Evolutionary conservation across 23 tunicate species (phyloP).

Genomic region (Aplidium turbinatum): DNA sequence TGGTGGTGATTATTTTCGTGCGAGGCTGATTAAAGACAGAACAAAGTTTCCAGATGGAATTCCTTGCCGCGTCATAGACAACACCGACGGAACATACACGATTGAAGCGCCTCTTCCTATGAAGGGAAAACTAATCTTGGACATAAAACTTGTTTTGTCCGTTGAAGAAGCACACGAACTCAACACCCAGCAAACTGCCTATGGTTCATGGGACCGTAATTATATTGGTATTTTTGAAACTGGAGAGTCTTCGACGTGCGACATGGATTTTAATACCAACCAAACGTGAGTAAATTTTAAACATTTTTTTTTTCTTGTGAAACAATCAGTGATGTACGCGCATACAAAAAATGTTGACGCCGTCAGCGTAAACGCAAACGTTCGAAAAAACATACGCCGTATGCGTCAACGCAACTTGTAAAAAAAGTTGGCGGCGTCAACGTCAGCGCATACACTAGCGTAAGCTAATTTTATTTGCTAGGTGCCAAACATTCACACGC

Average conservation of each 20-base stretch:
- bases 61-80: slow-evolving; percentile 34
- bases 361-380: too few relatives aligned
- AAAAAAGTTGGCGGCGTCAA: too few relatives aligned
- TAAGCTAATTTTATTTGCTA: too few relatives aligned
- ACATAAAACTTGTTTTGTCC: slow-evolving; percentile 30
- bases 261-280: too few relatives aligned
- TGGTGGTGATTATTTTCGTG: slow-evolving; percentile 61
- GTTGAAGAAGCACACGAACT: slow-evolving; percentile 23
- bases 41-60: slow-evolving; percentile 30
- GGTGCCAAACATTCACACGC: too few relatives aligned
- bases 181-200: not conserved
- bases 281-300: too few relatives aligned
- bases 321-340: too few relatives aligned
- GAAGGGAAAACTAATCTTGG: slow-evolving; percentile 7
- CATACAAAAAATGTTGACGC: too few relatives aligned
- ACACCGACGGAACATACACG: slow-evolving; percentile 40
- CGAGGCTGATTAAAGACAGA: slow-evolving; percentile 14
- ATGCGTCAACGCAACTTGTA: too few relatives aligned
- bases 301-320: too few relatives aligned
- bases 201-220: not conserved
- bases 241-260: slow-evolving; percentile 1
- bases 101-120: slow-evolving; percentile 32
- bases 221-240: slow-evolving; percentile 1
- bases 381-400: too few relatives aligned
- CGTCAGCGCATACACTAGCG: too few relatives aligned